Percentiles rank a stretch among this genome's conserved stretches.
Evolutionary conservation across 2,113 vertebrate species (phyloP).

Genomic region (Mystacornis crossleyi): DNA sequence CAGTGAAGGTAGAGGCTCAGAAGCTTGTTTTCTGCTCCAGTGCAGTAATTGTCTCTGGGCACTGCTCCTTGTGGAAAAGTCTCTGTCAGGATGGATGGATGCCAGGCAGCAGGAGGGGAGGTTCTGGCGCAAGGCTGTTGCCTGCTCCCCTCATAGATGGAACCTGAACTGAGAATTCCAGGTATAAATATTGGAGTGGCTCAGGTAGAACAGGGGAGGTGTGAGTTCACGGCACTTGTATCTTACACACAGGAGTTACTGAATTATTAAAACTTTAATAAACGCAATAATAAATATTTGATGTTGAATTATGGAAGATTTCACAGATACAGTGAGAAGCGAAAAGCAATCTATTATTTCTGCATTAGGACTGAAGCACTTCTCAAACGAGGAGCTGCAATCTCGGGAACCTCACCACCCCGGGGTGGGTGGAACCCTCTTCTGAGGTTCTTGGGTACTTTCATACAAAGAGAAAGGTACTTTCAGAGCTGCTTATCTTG

Average conservation of each 20-base stretch:
- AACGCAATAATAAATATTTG: conserved; percentile 83
- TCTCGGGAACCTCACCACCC: neutral
- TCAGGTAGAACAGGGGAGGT: conserved; percentile 54
- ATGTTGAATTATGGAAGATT: conserved; percentile 80
- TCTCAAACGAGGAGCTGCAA: neutral
- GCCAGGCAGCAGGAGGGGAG: neutral
- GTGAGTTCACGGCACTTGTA: conserved; percentile 44
- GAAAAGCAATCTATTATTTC: conserved; percentile 68
- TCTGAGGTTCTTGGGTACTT: neutral
- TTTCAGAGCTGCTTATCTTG: neutral
- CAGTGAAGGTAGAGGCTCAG: conserved; percentile 47
- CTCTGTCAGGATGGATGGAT: neutral
- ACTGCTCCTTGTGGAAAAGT: neutral
- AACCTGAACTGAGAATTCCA: conserved; percentile 34
- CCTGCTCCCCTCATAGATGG: conserved; percentile 1
- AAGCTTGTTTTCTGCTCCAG: conserved; percentile 46
- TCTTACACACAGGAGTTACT: conserved; percentile 56
- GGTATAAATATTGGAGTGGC: conserved; percentile 73
- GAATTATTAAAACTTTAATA: conserved; percentile 86
- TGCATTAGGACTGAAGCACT: conserved; percentile 63
- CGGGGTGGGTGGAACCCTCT: neutral
- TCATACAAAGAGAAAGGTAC: neutral
- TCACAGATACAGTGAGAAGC: conserved; percentile 71
- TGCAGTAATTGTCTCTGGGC: conserved; percentile 56
- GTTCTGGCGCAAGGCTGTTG: neutral